phyloP scores from a whole-genome alignment of 2,797 vertebrate genomes.

The Hypotaenidia okinawae region DNA sequence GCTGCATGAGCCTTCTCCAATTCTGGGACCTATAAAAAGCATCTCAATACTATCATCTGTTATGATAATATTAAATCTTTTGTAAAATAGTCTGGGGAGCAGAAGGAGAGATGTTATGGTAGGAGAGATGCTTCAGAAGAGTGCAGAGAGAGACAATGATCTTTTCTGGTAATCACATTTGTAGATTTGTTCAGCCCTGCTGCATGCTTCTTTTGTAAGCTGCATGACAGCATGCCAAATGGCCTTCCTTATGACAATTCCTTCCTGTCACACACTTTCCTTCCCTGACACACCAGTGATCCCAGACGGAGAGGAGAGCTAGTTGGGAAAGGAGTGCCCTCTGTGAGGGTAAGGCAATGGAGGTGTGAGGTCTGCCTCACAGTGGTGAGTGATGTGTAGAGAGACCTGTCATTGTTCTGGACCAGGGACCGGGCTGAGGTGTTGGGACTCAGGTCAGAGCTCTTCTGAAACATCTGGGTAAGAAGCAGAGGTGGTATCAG shows the following conservation, averaged over 20 bases:
- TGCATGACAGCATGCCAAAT: background rate
- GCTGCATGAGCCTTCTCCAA: background rate
- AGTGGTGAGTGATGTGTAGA: background rate
- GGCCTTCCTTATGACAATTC: background rate
- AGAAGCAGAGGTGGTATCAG: background rate
- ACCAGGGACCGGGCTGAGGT: background rate
- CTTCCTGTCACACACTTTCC: background rate
- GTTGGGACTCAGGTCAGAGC: background rate
- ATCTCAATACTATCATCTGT: background rate
- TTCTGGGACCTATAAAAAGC: background rate
- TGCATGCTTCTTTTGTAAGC: background rate
- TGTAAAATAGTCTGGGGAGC: background rate
- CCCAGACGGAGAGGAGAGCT: fast-evolving
- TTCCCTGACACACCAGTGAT: background rate
- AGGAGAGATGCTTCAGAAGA: background rate
- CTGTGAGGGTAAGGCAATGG: background rate
- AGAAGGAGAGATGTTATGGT: background rate
- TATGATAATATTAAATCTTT: background rate
- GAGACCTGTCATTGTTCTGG: background rate
- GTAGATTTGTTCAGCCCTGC: background rate
- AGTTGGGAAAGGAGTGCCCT: background rate
- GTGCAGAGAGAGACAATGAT: background rate
- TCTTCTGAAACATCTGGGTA: background rate
- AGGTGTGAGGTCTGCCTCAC: fast-evolving
- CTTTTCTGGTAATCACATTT: background rate